Evolutionary conservation across 2,113 vertebrate genomes (phyloP).

Genomic region (Chloebia gouldiae): DNA sequence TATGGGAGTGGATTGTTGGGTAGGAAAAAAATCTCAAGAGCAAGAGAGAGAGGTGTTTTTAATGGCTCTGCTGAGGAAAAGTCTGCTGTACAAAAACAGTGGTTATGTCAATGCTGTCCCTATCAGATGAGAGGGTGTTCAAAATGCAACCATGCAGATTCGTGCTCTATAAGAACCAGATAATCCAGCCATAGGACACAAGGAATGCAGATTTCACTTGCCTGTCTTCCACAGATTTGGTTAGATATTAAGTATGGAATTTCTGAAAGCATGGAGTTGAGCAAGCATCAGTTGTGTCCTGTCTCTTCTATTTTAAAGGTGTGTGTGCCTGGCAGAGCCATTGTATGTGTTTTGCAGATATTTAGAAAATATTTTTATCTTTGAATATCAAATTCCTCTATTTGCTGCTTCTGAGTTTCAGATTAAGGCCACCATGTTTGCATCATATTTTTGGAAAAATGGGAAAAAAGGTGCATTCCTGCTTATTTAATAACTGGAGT

Average conservation of each 20-base stretch:
- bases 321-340: not conserved
- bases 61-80: not conserved
- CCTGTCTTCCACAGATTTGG: not conserved
- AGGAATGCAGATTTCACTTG: not conserved
- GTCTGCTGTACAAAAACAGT: not conserved
- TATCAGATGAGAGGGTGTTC: not conserved
- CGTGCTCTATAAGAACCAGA: not conserved
- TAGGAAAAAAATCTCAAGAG: not conserved
- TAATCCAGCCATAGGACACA: not conserved
- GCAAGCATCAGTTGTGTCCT: not conserved
- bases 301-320: not conserved
- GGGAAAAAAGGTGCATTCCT: not conserved
- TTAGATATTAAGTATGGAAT: not conserved
- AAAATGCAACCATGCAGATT: not conserved
- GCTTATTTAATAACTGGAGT: not conserved
- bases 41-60: not conserved
- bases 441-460: not conserved
- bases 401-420: not conserved
- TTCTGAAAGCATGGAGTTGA: not conserved
- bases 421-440: not conserved
- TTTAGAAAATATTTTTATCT: not conserved
- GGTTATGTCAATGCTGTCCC: not conserved
- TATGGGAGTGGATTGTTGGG: not conserved
- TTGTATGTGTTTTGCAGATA: not conserved
- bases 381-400: not conserved